Evolutionary conservation across 2,797 vertebrate species (phyloP).

Genomic region (Potorous gilbertii): DNA sequence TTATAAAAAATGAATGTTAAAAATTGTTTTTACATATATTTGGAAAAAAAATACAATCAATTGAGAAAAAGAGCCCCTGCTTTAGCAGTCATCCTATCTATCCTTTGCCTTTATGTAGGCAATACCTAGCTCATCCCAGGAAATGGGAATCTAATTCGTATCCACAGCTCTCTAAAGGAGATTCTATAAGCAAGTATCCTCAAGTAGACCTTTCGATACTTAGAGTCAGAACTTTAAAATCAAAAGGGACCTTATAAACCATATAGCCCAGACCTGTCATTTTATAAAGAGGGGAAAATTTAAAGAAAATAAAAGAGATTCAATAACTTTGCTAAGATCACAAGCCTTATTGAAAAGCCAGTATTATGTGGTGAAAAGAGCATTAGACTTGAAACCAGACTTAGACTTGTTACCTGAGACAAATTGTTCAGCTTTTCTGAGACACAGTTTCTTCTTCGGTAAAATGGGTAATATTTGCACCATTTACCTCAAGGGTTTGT

Average conservation of each 20-base stretch:
- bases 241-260: not conserved
- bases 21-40: not conserved
- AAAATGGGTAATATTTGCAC: not conserved
- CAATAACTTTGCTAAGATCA: not conserved
- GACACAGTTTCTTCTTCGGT: not conserved
- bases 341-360: not conserved
- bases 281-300: not conserved
- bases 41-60: not conserved
- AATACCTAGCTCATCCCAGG: not conserved
- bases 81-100: not conserved
- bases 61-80: not conserved
- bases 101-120: not conserved
- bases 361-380: not conserved
- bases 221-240: not conserved
- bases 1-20: not conserved
- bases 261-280: not conserved
- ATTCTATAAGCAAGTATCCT: not conserved
- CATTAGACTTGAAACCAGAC: not conserved
- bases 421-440: not conserved
- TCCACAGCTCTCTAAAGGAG: not conserved
- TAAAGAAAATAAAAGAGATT: not conserved
- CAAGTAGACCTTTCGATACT: not conserved
- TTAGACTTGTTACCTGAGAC: not conserved
- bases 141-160: not conserved
- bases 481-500: not conserved